Conservation (phyloP, 2,113 vertebrate species). For the Chrysemys picta region DNA sequence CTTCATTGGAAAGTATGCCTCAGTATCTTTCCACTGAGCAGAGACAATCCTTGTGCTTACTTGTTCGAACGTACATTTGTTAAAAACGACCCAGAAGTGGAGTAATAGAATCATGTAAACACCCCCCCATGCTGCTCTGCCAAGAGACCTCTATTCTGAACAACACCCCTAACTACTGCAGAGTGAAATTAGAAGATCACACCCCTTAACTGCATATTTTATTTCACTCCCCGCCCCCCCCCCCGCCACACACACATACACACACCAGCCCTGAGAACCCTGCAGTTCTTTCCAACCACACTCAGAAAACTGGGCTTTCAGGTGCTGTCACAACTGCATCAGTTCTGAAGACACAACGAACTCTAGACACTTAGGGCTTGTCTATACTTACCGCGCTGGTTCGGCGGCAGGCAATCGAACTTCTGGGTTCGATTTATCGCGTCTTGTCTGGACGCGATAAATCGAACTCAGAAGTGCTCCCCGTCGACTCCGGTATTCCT, state of each 20-base stretch:
- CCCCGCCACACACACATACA: too few species aligned
- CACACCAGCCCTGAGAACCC: neutral
- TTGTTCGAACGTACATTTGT: neutral
- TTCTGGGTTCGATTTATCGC: too few species aligned
- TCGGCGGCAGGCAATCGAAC: too few species aligned
- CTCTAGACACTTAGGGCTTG: too few species aligned
- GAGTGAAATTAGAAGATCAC: neutral
- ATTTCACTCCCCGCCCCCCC: neutral
- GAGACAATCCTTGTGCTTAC: neutral
- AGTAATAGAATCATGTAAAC: neutral
- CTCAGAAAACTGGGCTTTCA: neutral
- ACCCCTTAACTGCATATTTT: neutral
- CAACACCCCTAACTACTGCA: neutral
- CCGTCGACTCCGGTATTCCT: too few species aligned
- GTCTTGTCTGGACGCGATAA: too few species aligned
- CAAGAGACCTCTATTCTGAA: neutral
- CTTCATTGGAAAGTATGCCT: neutral
- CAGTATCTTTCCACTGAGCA: neutral
- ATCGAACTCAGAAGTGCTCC: too few species aligned
- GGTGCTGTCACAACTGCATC: neutral
- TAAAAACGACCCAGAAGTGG: neutral
- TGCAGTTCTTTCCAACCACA: neutral
- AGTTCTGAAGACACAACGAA: neutral
- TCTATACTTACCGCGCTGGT: too few species aligned
- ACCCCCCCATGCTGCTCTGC: neutral